Conservation (phyloP, 2,797 vertebrate genomes). For the Molossus alvarezi region DNA sequence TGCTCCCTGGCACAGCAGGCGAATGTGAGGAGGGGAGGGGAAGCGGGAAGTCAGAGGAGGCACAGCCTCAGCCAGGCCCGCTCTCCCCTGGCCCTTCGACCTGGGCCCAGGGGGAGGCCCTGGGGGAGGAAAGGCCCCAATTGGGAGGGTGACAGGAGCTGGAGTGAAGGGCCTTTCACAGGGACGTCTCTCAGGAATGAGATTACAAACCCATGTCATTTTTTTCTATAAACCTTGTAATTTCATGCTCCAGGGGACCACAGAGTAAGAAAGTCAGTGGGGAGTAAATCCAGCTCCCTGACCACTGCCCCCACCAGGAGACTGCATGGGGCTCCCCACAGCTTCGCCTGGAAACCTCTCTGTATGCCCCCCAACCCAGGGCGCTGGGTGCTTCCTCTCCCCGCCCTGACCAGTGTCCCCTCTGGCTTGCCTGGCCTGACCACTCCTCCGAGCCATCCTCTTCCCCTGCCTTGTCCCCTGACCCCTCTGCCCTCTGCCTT, state of each 20-base stretch:
- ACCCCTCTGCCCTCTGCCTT: background rate
- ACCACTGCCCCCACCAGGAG: background rate
- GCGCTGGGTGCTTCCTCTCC: background rate
- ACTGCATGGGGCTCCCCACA: background rate
- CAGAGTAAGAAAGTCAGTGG: slow-evolving; percentile 88
- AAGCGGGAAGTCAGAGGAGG: background rate
- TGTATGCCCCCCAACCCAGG: background rate
- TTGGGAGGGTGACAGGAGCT: fast-evolving
- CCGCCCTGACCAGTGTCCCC: background rate
- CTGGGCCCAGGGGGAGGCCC: background rate
- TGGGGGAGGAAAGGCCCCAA: background rate
- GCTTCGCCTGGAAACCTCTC: background rate
- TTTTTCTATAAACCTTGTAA: slow-evolving; percentile 88
- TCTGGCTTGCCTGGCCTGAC: background rate
- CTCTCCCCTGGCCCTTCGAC: background rate
- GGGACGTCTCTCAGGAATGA: slow-evolving; percentile 65
- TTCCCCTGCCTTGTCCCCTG: background rate
- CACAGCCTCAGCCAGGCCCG: background rate
- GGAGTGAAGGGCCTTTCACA: background rate
- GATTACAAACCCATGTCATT: slow-evolving; percentile 75
- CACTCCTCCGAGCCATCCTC: background rate
- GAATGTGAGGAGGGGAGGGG: background rate
- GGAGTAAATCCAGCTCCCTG: slow-evolving; percentile 88
- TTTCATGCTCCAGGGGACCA: slow-evolving; percentile 90
- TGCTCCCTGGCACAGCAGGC: background rate